phyloP scores from a whole-genome alignment of 2,888 invertebrate genomes.

The Trichacis sp. region DNA sequence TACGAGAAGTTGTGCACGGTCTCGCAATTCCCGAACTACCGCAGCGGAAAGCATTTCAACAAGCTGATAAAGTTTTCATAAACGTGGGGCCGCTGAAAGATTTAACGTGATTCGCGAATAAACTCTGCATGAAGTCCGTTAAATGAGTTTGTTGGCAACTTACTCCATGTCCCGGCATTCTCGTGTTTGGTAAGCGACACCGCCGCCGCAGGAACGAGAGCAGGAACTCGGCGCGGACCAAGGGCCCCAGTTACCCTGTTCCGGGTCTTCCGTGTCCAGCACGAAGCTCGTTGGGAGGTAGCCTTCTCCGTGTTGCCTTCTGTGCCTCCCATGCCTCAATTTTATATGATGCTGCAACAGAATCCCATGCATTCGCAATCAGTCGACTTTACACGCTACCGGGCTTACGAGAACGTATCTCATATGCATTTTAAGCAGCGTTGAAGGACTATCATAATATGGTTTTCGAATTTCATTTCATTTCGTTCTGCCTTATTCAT shows the following conservation, averaged over 20 bases:
- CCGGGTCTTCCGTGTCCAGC: slow-evolving; percentile 77
- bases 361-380: slow-evolving; percentile 13
- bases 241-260: slow-evolving; percentile 81
- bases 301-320: slow-evolving; percentile 82
- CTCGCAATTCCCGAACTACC: background rate
- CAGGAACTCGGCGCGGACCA: slow-evolving; percentile 89
- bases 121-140: slow-evolving; percentile 13
- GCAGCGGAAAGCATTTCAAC: slow-evolving; percentile 12
- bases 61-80: slow-evolving; percentile 14
- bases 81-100: slow-evolving; percentile 10
- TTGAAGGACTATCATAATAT: no score
- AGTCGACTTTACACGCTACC: no score
- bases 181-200: slow-evolving; percentile 87
- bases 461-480: no score
- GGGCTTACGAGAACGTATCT: no score
- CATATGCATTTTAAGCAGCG: no score
- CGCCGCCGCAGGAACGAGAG: slow-evolving; percentile 92
- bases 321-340: slow-evolving; percentile 75
- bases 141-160: slow-evolving; percentile 49
- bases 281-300: slow-evolving; percentile 81
- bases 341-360: slow-evolving; percentile 72
- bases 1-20: background rate
- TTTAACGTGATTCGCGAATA: slow-evolving; percentile 25
- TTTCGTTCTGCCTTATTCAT: no score
- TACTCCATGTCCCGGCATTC: slow-evolving; percentile 78